Percentiles rank a stretch among this genome's conserved stretches.
Conservation (phyloP, 2,888 invertebrate species). For the Heliconius hortense region DNA sequence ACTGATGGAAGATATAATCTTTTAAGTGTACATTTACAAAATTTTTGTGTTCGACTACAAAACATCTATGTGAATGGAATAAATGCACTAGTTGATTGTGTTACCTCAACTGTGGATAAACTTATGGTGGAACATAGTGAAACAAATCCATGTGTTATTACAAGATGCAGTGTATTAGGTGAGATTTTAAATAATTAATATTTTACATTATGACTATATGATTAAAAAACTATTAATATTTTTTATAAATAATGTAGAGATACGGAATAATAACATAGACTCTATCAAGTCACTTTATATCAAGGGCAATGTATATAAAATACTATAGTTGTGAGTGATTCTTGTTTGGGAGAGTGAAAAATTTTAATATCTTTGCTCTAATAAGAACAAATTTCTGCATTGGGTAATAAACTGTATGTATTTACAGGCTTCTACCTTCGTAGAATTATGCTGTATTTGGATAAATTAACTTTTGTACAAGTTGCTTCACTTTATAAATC, state of each 20-base stretch:
- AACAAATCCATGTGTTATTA: slow-evolving; percentile 76
- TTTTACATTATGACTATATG: not conserved
- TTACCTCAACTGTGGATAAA: slow-evolving; percentile 82
- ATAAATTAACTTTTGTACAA: slow-evolving; percentile 92
- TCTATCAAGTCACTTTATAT: slow-evolving; percentile 66
- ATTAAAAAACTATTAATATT: not conserved
- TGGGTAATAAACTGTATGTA: slow-evolving; percentile 43
- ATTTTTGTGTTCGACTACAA: slow-evolving; percentile 82
- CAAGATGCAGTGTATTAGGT: slow-evolving; percentile 87
- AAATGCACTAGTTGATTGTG: slow-evolving; percentile 84
- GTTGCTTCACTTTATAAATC: slow-evolving; percentile 88
- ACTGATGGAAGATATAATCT: slow-evolving; percentile 83
- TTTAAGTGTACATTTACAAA: slow-evolving; percentile 79
- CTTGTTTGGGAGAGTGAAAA: not conserved
- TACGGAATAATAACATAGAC: slow-evolving; percentile 63
- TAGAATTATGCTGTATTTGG: slow-evolving; percentile 90
- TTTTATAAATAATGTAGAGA: slow-evolving; percentile 56
- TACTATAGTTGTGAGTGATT: not conserved
- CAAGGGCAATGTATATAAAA: slow-evolving; percentile 74
- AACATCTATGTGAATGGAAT: slow-evolving; percentile 84
- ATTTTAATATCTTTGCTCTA: not conserved
- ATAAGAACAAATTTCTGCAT: not conserved
- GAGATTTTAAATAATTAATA: slow-evolving; percentile 43
- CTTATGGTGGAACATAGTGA: slow-evolving; percentile 80
- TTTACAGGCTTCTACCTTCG: slow-evolving; percentile 90